Base-by-base conservation (phyloP, 2,888 invertebrate genomes). In the Heliconius aoede region DNA sequence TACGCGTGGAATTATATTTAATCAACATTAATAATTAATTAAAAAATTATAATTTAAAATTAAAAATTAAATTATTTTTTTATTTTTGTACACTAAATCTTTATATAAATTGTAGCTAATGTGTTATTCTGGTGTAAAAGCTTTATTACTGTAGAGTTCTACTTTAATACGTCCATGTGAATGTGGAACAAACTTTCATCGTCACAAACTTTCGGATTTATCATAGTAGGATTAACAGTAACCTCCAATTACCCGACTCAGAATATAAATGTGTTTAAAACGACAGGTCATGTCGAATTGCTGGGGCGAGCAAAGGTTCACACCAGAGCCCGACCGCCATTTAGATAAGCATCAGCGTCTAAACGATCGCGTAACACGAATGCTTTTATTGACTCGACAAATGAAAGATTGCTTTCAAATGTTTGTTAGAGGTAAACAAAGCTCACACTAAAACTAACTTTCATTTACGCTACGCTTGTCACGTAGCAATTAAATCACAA, bases 331-430 rank as follows among this genome's bases (percentile, higher is more conserved):
- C 83, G 85, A 86, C 85, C 85, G 82, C 86, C 89, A 88, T 91
- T 91, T 88, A 92, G 94, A 94, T 94, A 90, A 87, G 84, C 86
- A 94, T 93, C 93, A 83, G 82, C 86, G 87, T 89, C 88, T 88
- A 85, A 92, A 93, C 89, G 88, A 89, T 86, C 83, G 85, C 84
- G 83, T 85, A 86, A 89, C 93, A 93, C 92, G 94, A 90, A 91
- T 84, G 86, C 86, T 86, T 91, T 88, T 88, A 89, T 88, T 87
- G 85, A 83, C 78, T 83, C 80, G 85, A 89, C 86, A 88, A 88
- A 87, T 87, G 87, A 87, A 86, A 84, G 84, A 87, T 86, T 86
- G 82, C 82, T 83, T 81, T 83, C 82, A 84, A 86, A 83, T 83
- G 84, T 83, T 83, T 82, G 65, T 76, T 79, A 69, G 32, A 73